Conservation (phyloP, 2,797 vertebrate genomes). For the Sphaeramia orbicularis region DNA sequence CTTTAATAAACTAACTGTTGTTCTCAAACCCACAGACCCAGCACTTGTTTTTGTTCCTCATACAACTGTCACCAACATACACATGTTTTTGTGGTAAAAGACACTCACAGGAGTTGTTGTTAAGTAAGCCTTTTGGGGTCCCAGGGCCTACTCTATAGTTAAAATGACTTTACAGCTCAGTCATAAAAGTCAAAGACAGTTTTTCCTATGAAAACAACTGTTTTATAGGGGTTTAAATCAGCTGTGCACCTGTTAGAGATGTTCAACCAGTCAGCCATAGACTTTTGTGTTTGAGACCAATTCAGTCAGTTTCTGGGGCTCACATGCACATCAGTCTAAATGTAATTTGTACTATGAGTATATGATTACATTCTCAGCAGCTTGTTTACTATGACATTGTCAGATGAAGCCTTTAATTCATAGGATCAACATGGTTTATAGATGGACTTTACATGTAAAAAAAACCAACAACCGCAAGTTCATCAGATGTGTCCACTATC, state of each 20-base stretch:
- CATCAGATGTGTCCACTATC: too few relatives aligned
- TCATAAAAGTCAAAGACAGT: slow-evolving; percentile 29
- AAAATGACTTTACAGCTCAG: slow-evolving; percentile 43
- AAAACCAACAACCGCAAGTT: too few relatives aligned
- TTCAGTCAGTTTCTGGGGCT: not conserved
- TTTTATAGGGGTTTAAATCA: slow-evolving; percentile 42
- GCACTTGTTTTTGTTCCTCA: too few relatives aligned
- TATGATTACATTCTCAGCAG: not conserved
- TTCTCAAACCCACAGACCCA: not conserved
- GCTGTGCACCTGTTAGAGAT: slow-evolving; percentile 13
- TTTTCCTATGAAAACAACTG: slow-evolving; percentile 26
- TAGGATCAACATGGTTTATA: too few relatives aligned
- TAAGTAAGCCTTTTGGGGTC: slow-evolving; percentile 33
- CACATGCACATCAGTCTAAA: not conserved
- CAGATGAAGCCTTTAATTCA: too few relatives aligned
- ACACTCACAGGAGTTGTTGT: slow-evolving; percentile 17
- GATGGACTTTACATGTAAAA: too few relatives aligned
- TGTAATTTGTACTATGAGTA: not conserved
- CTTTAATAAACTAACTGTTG: too few relatives aligned
- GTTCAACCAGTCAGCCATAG: not conserved
- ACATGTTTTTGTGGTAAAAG: not conserved
- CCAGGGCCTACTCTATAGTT: slow-evolving; percentile 5
- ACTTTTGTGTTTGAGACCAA: not conserved
- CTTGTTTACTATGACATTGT: not conserved
- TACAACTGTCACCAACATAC: slow-evolving; percentile 1